Evolutionary conservation across 2,113 vertebrate species (phyloP).

Genomic region (Scortum barcoo): DNA sequence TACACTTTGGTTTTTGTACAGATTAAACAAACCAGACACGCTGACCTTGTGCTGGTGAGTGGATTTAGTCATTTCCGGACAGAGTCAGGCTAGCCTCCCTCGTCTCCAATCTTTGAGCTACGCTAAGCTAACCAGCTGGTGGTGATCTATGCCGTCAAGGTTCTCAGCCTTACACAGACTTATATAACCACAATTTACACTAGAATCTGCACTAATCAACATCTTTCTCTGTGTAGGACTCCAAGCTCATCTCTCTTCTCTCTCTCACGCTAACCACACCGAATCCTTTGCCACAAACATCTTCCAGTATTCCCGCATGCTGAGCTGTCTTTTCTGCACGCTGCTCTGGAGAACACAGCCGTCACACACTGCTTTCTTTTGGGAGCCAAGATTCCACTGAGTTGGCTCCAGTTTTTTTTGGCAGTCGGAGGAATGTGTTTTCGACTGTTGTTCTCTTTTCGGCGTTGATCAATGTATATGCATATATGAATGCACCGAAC

Average conservation of each 20-base stretch:
- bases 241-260: conserved; percentile 50
- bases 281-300: conserved; percentile 72
- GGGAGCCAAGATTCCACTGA: conserved; percentile 79
- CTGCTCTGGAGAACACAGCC: conserved; percentile 73
- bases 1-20: neutral
- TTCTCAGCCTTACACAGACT: neutral
- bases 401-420: conserved; percentile 63
- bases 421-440: conserved; percentile 69
- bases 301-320: conserved; percentile 70
- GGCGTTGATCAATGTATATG: conserved; percentile 34
- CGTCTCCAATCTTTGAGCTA: neutral
- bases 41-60: neutral
- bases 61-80: neutral
- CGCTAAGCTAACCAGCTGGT: neutral
- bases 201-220: conserved; percentile 45
- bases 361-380: conserved; percentile 72
- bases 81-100: neutral
- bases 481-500: conserved; percentile 28
- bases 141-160: neutral
- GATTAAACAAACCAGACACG: neutral
- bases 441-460: conserved; percentile 59
- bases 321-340: conserved; percentile 76
- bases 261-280: conserved; percentile 66
- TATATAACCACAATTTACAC: conserved; percentile 27
- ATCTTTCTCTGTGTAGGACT: conserved; percentile 41